phyloP scores from a whole-genome alignment of 2,888 invertebrate genomes.

The Strigamia transsilvanica region DNA sequence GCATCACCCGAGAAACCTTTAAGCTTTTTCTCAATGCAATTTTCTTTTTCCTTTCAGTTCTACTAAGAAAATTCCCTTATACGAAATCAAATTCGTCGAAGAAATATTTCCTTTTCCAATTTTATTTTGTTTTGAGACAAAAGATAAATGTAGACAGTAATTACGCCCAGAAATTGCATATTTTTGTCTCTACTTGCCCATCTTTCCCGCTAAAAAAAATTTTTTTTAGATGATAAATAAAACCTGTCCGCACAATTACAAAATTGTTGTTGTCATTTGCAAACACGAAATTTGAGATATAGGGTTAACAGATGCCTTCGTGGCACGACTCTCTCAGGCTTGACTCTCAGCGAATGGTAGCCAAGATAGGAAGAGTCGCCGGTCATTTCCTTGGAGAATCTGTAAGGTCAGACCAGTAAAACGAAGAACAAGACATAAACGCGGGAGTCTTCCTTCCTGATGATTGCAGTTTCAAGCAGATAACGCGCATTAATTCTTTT shows the following conservation, averaged over 20 bases:
- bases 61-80: not conserved
- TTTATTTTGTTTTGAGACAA: not conserved
- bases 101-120: not conserved
- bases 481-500: not conserved
- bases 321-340: not conserved
- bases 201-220: too few relatives aligned
- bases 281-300: too few relatives aligned
- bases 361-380: not conserved
- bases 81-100: conserved; percentile 14
- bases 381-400: conserved; percentile 40
- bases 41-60: conserved; percentile 27
- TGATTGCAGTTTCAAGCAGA: conserved; percentile 22
- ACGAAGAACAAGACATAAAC: conserved; percentile 41
- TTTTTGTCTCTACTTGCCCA: too few relatives aligned
- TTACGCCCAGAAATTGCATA: too few relatives aligned
- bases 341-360: conserved; percentile 25
- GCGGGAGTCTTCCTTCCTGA: conserved; percentile 43
- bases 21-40: conserved; percentile 37
- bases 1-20: conserved; percentile 21
- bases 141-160: not conserved
- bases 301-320: not conserved
- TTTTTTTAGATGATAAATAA: too few relatives aligned
- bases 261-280: not conserved
- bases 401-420: conserved; percentile 21
- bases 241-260: conserved; percentile 2